These are phyloP conservation scores for Oreochromis spilurus DNA, from an alignment of 2,113 vertebrate genomes.

Conservation along the genomic window DNA sequence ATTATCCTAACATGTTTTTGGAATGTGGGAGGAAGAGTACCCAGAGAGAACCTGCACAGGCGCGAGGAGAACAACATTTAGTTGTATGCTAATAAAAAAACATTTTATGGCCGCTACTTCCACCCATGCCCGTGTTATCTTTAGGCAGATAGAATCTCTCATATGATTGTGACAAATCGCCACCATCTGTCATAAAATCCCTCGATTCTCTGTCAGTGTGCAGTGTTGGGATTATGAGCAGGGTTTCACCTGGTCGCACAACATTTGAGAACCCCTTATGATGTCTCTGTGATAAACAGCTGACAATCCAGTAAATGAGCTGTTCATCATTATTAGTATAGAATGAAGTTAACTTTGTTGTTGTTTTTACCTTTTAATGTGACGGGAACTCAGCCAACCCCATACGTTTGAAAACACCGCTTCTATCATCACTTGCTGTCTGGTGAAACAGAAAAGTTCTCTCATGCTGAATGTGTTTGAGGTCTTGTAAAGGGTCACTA, in stretches of 20 bases:
- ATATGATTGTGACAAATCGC: accelerated
- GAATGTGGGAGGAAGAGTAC: neutral
- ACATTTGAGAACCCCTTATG: neutral
- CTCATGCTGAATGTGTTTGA: neutral
- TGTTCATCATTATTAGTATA: neutral
- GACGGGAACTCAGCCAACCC: neutral
- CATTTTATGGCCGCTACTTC: neutral
- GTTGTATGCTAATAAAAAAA: neutral
- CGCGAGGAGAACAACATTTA: accelerated
- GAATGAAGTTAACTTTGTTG: neutral
- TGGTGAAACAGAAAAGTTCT: neutral
- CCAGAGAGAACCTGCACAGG: neutral
- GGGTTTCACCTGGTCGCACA: neutral
- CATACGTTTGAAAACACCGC: neutral
- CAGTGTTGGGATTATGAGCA: neutral
- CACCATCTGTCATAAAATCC: neutral
- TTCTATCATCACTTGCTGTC: neutral
- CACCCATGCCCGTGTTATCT: neutral
- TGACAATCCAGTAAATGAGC: neutral
- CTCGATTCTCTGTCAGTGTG: neutral
- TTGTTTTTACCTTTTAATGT: neutral
- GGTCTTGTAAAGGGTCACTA: neutral
- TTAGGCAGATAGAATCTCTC: neutral
- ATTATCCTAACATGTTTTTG: neutral
- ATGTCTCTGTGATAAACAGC: neutral